Conservation (phyloP, 2,797 vertebrate genomes). For the Catamblyrhynchus diadema region DNA sequence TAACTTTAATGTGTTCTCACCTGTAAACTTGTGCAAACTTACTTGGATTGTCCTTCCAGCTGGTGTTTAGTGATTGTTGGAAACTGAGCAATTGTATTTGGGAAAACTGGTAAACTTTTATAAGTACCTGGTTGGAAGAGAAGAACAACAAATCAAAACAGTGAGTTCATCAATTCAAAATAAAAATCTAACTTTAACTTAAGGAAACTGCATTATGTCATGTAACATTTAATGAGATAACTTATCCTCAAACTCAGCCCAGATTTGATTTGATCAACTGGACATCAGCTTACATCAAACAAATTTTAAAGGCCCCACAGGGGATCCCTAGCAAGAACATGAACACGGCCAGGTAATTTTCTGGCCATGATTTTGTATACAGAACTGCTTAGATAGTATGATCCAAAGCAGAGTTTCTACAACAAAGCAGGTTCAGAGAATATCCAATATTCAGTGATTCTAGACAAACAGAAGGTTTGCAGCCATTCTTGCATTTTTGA, state of each 20-base stretch:
- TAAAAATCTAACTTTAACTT: background rate
- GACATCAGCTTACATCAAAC: background rate
- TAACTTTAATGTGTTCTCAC: background rate
- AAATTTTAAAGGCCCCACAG: background rate
- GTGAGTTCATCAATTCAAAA: background rate
- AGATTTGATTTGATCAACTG: background rate
- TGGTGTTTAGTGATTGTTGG: slow-evolving; percentile 86
- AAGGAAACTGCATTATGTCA: background rate
- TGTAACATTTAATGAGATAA: background rate
- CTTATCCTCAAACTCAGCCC: background rate
- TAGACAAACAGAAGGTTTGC: background rate
- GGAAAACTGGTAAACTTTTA: slow-evolving; percentile 51
- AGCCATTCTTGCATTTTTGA: background rate
- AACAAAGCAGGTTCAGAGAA: background rate
- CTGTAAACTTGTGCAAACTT: slow-evolving; percentile 26
- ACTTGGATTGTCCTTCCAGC: slow-evolving; percentile 86
- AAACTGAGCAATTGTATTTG: slow-evolving; percentile 87
- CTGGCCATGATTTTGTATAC: background rate
- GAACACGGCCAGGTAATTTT: background rate
- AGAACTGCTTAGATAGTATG: background rate
- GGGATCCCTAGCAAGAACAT: background rate
- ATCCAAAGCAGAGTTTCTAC: background rate
- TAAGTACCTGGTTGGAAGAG: slow-evolving; percentile 45
- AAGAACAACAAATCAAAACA: background rate
- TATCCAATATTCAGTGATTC: background rate